A percentile compares a stretch with the other conserved stretches of the same genome.
These are phyloP conservation scores for Macquaria ambigua DNA, from an alignment of 2,113 vertebrate genomes.

Conservation along the genomic window DNA sequence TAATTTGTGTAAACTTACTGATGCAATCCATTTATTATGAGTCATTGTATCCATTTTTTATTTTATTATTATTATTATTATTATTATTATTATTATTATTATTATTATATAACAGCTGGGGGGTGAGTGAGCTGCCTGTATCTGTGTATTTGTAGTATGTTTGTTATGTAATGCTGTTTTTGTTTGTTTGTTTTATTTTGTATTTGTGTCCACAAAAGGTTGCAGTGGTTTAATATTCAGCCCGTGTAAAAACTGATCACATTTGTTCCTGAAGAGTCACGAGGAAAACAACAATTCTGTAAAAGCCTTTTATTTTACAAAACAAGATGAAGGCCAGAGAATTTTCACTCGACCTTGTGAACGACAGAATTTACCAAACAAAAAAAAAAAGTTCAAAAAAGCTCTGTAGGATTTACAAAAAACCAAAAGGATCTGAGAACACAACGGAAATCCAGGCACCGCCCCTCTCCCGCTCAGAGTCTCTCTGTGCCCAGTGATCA, in stretches of 20 bases:
- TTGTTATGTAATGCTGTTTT: too few species aligned
- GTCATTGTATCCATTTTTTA: too few species aligned
- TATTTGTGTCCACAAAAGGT: too few species aligned
- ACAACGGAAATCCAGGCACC: not conserved
- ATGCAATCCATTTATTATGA: too few species aligned
- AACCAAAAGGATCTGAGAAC: not conserved
- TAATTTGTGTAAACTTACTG: too few species aligned
- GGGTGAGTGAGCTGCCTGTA: too few species aligned
- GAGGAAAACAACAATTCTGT: not conserved
- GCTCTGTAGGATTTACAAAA: conserved; percentile 31
- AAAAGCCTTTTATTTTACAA: conserved; percentile 64
- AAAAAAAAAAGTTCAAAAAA: not conserved
- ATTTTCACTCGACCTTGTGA: not conserved
- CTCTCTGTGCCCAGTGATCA: not conserved
- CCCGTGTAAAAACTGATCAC: not conserved
- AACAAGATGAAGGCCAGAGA: not conserved
- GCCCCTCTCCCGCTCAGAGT: not conserved
- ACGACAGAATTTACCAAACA: not conserved
- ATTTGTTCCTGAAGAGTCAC: not conserved
- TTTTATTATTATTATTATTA: too few species aligned
- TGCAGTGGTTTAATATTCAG: not conserved
- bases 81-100: too few species aligned
- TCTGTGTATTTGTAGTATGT: too few species aligned
- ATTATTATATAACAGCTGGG: too few species aligned
- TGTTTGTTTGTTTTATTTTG: too few species aligned